A percentile compares a stretch with the other conserved stretches of the same genome.
Evolutionary conservation across 2,888 invertebrate species (phyloP).

Genomic region (Mythimna loreyi): DNA sequence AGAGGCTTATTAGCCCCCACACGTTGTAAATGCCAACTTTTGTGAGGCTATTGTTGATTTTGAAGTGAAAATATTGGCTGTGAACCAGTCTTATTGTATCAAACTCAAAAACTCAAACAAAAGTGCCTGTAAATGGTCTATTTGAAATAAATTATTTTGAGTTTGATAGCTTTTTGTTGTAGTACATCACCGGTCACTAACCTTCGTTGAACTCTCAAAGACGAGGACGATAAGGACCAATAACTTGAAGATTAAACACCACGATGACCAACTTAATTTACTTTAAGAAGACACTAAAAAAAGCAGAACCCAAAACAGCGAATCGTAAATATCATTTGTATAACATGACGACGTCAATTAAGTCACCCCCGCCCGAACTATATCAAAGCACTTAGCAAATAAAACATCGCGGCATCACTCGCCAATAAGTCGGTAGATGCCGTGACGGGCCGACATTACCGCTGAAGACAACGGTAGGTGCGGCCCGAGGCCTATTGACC

Average conservation of each 20-base stretch:
- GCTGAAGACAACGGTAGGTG: constrained; percentile 86
- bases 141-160: too few relatives aligned
- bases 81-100: background rate
- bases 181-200: background rate
- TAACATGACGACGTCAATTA: constrained; percentile 85
- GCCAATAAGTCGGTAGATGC: constrained; percentile 86
- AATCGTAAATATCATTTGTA: constrained; percentile 77
- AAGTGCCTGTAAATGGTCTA: too few relatives aligned
- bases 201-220: background rate
- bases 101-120: too few relatives aligned
- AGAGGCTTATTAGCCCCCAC: background rate
- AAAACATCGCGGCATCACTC: constrained; percentile 79
- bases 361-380: constrained; percentile 77
- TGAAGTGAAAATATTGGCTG: background rate
- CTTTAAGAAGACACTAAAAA: constrained; percentile 26
- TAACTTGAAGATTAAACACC: background rate
- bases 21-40: constrained; percentile 2
- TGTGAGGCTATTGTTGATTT: constrained; percentile 7
- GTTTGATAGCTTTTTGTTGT: too few relatives aligned
- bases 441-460: constrained; percentile 87
- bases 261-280: background rate
- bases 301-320: constrained; percentile 57
- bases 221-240: background rate
- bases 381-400: constrained; percentile 87
- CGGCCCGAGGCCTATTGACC: constrained; percentile 88